Evolutionary conservation across 2,113 vertebrate genomes (phyloP), one percentile per base, ranked within the genome.

Genomic region (Pleuronectes platessa): DNA sequence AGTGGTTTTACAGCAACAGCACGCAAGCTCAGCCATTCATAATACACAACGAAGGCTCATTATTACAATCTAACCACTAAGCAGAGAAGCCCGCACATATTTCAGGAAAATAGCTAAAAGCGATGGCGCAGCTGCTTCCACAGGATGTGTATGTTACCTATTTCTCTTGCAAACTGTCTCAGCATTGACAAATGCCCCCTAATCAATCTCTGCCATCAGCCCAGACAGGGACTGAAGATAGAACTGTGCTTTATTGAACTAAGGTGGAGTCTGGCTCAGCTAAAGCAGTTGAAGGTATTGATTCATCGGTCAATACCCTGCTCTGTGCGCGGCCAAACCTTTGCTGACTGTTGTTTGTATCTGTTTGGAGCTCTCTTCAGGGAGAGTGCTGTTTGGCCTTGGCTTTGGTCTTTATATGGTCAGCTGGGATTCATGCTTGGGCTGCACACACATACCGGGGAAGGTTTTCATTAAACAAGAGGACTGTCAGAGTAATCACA

Each of bases 131-230:
- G 49, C 69, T 68, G 31, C 54, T 82, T 69, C 73, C 47, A 66
- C 55, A 69, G 76, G 67, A 84, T 4, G 11, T 68, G 20, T 72
- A 54, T 71, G 65, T 62, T 72, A 63, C 59, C 67, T 56, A 49
- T 18, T 60, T 60, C 62, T 69, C 65, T 15, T 70, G 23, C 75
- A 88, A 73, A 83, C 71, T 71, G 87, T 88, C 90, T 80, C 68
- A 72, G 74, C 71, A 76, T 71, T 91, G 87, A 90, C 72, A 85
- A 86, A 90, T 86, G 79, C 73, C 74, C 86, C 61, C 73, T 68
- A 86, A 91, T 93, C 89, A 88, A 90, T 92, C 89, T 86, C 56
- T 87, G 84, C 79, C 80, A 86, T 89, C 86, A 79, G 69, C 67
- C 45, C 81, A 79, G 84, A 86, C 88, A 81, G 78, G 64, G 79